Evolutionary conservation across 2,797 vertebrate genomes (phyloP).

Genomic region (Clamator glandarius): DNA sequence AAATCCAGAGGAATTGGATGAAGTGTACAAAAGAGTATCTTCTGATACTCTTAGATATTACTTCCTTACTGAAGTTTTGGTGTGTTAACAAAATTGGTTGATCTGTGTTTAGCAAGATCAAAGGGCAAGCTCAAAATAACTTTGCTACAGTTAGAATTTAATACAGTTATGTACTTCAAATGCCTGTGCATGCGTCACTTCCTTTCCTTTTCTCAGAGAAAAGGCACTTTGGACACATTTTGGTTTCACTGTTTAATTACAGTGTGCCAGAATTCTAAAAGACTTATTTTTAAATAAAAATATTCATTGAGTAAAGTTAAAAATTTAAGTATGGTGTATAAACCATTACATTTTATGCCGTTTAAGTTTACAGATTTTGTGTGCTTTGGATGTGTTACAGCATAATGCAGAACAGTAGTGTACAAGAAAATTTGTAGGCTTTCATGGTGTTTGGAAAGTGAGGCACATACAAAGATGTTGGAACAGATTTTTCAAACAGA

Average conservation of each 20-base stretch:
- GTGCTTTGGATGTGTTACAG: neutral
- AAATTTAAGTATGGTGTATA: neutral
- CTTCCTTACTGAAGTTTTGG: neutral
- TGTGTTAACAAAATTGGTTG: neutral
- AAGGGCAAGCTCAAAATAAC: neutral
- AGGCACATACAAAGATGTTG: neutral
- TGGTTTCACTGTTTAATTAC: neutral
- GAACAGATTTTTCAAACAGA: neutral
- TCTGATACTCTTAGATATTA: neutral
- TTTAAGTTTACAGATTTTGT: neutral
- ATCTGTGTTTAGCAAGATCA: neutral
- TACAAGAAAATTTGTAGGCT: neutral
- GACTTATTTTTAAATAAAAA: neutral
- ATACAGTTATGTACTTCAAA: neutral
- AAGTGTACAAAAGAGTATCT: neutral
- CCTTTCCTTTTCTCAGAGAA: neutral
- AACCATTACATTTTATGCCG: neutral
- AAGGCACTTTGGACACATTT: neutral
- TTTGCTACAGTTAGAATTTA: neutral
- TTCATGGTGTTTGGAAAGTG: slow-evolving; percentile 1
- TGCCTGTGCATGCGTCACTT: neutral
- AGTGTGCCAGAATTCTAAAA: neutral
- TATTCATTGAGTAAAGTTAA: neutral
- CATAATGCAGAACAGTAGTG: neutral
- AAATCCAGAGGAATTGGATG: neutral